Percentiles rank a stretch among this genome's conserved stretches.
These are phyloP conservation scores for Corapipo altera DNA, from an alignment of 2,113 vertebrate species.

Conservation along the genomic window DNA sequence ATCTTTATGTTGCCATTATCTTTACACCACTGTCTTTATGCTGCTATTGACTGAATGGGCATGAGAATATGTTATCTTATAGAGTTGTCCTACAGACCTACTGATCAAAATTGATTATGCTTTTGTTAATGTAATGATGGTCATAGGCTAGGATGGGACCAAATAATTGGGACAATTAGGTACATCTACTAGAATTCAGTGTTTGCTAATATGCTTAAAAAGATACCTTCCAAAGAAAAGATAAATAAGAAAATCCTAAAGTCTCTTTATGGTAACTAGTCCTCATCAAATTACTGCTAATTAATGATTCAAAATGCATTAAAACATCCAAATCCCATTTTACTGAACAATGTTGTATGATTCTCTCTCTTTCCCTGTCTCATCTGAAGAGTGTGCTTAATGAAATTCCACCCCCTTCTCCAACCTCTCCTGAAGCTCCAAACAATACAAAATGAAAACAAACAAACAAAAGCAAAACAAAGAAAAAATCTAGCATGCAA, in stretches of 20 bases:
- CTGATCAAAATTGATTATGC: neutral
- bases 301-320: neutral
- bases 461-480: neutral
- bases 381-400: neutral
- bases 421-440: neutral
- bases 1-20: neutral
- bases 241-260: neutral
- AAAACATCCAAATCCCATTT: neutral
- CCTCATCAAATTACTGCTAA: neutral
- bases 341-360: neutral
- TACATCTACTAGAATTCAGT: neutral
- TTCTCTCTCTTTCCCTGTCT: neutral
- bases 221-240: neutral
- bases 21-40: neutral
- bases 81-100: neutral
- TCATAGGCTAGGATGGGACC: neutral
- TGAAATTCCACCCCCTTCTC: neutral
- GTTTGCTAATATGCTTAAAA: neutral
- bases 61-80: neutral
- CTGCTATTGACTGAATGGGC: neutral
- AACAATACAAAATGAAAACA: neutral
- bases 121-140: neutral
- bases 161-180: neutral
- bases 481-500: neutral
- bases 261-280: neutral